A percentile compares a stretch with the other conserved stretches of the same genome.
These are phyloP conservation scores for Drosophila sordidula DNA, from an alignment of 2,888 invertebrate species.

Conservation along the genomic window DNA sequence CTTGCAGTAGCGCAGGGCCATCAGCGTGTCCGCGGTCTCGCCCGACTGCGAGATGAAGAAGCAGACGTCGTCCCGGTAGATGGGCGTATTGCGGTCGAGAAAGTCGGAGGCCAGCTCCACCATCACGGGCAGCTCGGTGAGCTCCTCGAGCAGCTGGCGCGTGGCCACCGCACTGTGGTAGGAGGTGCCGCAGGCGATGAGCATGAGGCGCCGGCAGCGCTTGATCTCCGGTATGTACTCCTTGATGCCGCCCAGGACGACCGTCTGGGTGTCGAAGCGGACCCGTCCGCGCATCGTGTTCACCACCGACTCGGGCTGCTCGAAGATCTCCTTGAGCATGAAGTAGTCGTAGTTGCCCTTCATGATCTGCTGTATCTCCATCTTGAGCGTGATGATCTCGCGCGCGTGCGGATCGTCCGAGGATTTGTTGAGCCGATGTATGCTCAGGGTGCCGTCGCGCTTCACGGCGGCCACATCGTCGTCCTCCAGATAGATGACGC, in stretches of 20 bases:
- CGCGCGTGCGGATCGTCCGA: constrained; percentile 94
- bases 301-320: constrained; percentile 99
- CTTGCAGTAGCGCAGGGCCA: constrained; percentile 98
- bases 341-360: constrained; percentile 99
- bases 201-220: constrained; percentile 96
- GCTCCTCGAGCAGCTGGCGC: constrained; percentile 96
- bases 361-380: constrained; percentile 99
- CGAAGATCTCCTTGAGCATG: constrained; percentile 99
- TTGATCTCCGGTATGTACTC: constrained; percentile 99
- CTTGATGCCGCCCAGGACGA: constrained; percentile 97
- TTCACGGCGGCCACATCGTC: constrained; percentile 99
- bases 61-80: constrained; percentile 99
- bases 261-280: constrained; percentile 93
- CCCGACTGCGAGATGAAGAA: constrained; percentile 99
- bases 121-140: constrained; percentile 99
- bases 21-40: constrained; percentile 97
- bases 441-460: constrained; percentile 96
- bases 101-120: constrained; percentile 99
- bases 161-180: constrained; percentile 99
- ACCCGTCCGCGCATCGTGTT: constrained; percentile 99
- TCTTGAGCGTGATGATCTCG: constrained; percentile 97
- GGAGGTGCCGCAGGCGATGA: constrained; percentile 99
- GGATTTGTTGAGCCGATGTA: constrained; percentile 94
- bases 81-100: constrained; percentile 97
- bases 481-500: constrained; percentile 98